A percentile compares a stretch with the other conserved stretches of the same genome.
Conservation (phyloP, 1,140 invertebrate species). For the Drosophila sechellia region DNA sequence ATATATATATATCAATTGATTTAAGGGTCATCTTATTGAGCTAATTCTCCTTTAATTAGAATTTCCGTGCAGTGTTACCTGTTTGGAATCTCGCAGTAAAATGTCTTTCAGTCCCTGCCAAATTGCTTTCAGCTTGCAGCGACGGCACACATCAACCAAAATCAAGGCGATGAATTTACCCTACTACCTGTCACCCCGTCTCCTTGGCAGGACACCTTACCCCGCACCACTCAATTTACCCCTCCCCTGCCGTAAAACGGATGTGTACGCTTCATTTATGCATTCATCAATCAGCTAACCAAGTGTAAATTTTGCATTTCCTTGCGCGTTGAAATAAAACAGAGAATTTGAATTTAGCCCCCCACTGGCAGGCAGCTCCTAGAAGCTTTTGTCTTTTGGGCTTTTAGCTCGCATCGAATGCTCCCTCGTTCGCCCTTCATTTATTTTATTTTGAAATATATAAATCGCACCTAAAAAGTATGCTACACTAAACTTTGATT, state of each 20-base stretch:
- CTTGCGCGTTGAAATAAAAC: constrained; percentile 76
- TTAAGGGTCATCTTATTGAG: background rate
- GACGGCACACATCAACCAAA: constrained; percentile 37
- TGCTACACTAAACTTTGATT: constrained; percentile 83
- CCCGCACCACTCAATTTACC: background rate
- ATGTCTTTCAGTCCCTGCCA: constrained; percentile 50
- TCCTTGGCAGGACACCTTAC: no score
- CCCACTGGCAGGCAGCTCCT: constrained; percentile 6
- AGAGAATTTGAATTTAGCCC: constrained; percentile 74
- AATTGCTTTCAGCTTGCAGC: constrained; percentile 62
- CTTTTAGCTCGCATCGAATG: constrained; percentile 44
- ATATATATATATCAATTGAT: no score
- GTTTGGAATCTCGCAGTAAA: constrained; percentile 26
- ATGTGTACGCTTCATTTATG: constrained; percentile 84
- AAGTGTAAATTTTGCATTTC: constrained; percentile 84
- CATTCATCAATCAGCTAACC: constrained; percentile 84
- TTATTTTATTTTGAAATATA: constrained; percentile 83
- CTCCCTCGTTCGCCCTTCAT: constrained; percentile 73
- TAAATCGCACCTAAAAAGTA: constrained; percentile 82
- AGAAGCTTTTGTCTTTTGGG: constrained; percentile 75
- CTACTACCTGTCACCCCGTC: background rate
- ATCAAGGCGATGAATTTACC: constrained; percentile 33
- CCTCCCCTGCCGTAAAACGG: constrained; percentile 10
- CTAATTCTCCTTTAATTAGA: background rate
- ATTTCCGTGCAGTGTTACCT: constrained; percentile 27